Base-by-base conservation (phyloP, 2,888 invertebrate species). In the Sthenelais limicola region DNA sequence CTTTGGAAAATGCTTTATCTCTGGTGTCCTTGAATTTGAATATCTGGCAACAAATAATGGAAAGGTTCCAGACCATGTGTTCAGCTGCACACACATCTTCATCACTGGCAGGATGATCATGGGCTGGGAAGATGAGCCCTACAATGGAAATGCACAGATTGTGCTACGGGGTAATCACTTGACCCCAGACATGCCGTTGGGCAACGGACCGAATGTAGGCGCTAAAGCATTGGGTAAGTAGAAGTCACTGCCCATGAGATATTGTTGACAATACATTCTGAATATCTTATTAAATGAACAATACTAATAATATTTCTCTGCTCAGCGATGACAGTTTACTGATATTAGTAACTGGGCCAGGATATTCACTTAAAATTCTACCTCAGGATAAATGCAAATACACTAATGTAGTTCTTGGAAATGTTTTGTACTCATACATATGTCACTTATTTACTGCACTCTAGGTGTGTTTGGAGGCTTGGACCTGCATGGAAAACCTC, bases 21-120 rank as follows among this genome's bases (percentile, higher is more conserved):
- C 82, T n/a, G 86, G 86, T 3, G 78, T 77, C 0, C 72, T 86
- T 24, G 86, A 84, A 68, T 77, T 82, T 32, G 76, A 78, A n/a
- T 43, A 56, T 28, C 30, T 32, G 2, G 54, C 69, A 1, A 26
- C 32, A 58, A 21, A n/a, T 9, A 47, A 18, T 47, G 71, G 58
- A 1, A 15, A 30, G 4, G 38, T 48, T 12, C 48, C 15, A 3
- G 47, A 69, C 48, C 69, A 69, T 30, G 69, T 30, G 28, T 30
- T 73, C 73, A 3, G 73, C 58, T 48, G 71, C 38, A 32, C 51
- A 2, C 67, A 67, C 35, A 72, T 72, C 51, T 33, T 72, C 30
- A 52, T 72, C 35, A 67, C 71, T 9, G 77, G 77, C 0, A 77
- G 83, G 21, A 75, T 86, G 5, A 76, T 82, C 9, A 79, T 81